These are phyloP conservation scores for Scaptodrosophila lebanonensis DNA, from an alignment of 1,140 invertebrate species.

Conservation along the genomic window DNA sequence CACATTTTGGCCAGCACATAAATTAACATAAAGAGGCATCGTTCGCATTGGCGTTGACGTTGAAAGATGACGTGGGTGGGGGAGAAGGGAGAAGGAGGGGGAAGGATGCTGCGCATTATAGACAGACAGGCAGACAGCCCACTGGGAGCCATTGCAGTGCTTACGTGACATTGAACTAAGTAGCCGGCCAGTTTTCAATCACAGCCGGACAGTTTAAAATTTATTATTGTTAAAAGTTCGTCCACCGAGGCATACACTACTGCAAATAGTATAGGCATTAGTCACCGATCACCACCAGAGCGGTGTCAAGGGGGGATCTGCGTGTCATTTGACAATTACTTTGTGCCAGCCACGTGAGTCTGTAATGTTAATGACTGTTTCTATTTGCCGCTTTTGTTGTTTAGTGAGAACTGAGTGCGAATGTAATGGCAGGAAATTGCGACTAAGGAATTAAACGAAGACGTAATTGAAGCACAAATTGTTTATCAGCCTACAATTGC, in stretches of 20 bases:
- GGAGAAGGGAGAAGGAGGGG: neutral
- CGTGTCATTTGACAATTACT: no score
- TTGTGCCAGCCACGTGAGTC: no score
- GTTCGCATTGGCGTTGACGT: no score
- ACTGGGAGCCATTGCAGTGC: conserved; percentile 48
- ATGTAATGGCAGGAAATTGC: conserved; percentile 34
- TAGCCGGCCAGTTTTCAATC: conserved; percentile 51
- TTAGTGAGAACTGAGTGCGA: conserved; percentile 7
- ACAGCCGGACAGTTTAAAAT: conserved; percentile 22
- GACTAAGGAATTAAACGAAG: conserved; percentile 34
- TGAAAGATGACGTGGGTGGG: conserved; percentile 4
- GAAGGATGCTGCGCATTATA: neutral
- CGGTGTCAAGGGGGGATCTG: no score
- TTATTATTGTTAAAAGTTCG: neutral
- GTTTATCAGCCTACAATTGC: conserved; percentile 21
- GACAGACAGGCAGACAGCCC: conserved; percentile 3
- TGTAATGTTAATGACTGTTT: no score
- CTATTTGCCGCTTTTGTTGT: conserved; percentile 9
- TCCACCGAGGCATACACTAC: conserved; percentile 2
- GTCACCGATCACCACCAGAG: no score
- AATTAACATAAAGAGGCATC: conserved; percentile 68
- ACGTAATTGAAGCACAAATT: conserved; percentile 22
- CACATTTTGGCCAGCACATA: conserved; percentile 73
- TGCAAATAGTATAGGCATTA: conserved; percentile 2
- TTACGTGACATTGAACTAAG: conserved; percentile 71